phyloP scores from a whole-genome alignment of 2,113 vertebrate species.

The Marmota monax region DNA sequence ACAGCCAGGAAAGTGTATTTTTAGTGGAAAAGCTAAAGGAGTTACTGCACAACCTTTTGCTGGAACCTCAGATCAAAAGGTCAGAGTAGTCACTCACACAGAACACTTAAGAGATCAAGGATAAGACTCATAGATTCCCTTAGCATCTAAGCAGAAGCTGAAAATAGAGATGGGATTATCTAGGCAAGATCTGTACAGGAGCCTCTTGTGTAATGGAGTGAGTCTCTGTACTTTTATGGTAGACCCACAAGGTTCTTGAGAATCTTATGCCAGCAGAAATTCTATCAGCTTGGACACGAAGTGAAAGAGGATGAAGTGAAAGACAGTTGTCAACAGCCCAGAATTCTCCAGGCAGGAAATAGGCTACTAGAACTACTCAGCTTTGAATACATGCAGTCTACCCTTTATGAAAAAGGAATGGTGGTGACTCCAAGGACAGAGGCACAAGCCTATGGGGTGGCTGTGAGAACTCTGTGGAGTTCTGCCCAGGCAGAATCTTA shows the following conservation, averaged over 20 bases:
- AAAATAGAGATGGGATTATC: constrained; percentile 44
- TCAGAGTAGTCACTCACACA: neutral
- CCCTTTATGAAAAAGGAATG: neutral
- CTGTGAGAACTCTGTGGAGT: neutral
- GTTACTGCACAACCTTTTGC: neutral
- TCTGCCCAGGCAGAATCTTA: neutral
- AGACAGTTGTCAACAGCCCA: neutral
- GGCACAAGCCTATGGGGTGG: neutral
- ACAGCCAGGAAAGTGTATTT: neutral
- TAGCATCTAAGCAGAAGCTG: constrained; percentile 24
- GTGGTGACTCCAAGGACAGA: neutral
- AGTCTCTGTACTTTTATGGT: neutral
- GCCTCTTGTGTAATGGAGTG: neutral
- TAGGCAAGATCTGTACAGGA: neutral
- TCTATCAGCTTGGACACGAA: neutral
- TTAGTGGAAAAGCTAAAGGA: constrained; percentile 2
- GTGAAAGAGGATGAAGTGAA: neutral
- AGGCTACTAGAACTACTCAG: neutral
- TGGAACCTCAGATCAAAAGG: constrained; percentile 22
- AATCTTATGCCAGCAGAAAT: neutral
- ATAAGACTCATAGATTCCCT: constrained; percentile 23
- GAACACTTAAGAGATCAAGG: neutral
- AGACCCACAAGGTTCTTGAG: neutral
- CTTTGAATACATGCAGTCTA: neutral
- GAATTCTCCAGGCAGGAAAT: neutral